Evolutionary conservation across 2,113 vertebrate species (phyloP).

Genomic region (Spheniscus mendiculus): DNA sequence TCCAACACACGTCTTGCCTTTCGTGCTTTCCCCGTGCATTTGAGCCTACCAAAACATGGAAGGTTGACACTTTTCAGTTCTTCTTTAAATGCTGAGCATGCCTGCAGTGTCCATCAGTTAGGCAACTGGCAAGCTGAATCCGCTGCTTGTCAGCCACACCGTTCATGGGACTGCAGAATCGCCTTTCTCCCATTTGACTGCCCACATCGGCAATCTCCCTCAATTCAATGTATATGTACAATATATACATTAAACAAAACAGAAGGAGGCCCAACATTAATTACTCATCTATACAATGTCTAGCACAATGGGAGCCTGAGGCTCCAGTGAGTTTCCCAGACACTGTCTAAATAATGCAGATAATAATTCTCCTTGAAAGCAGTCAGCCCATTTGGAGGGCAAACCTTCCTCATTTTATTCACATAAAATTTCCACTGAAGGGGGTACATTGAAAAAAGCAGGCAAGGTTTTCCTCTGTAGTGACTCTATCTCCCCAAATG

Average conservation of each 20-base stretch:
- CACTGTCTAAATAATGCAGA: neutral
- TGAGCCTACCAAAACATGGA: neutral
- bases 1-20: neutral
- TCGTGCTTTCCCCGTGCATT: neutral
- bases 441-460: neutral
- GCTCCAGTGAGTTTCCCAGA: constrained; percentile 31
- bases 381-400: neutral
- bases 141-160: neutral
- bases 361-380: constrained; percentile 20
- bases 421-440: neutral
- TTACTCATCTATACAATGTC: constrained; percentile 27
- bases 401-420: neutral
- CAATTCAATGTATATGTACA: neutral
- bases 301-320: neutral
- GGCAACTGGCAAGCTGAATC: neutral
- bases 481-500: neutral
- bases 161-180: accelerated
- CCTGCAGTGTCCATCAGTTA: neutral
- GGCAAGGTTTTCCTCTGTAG: neutral
- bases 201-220: neutral
- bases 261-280: constrained; percentile 17
- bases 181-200: neutral
- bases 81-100: neutral
- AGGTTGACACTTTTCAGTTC: neutral
- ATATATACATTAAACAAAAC: constrained; percentile 21